Base-by-base conservation (phyloP, 2,888 invertebrate genomes). In the Notocelia uddmanniana region DNA sequence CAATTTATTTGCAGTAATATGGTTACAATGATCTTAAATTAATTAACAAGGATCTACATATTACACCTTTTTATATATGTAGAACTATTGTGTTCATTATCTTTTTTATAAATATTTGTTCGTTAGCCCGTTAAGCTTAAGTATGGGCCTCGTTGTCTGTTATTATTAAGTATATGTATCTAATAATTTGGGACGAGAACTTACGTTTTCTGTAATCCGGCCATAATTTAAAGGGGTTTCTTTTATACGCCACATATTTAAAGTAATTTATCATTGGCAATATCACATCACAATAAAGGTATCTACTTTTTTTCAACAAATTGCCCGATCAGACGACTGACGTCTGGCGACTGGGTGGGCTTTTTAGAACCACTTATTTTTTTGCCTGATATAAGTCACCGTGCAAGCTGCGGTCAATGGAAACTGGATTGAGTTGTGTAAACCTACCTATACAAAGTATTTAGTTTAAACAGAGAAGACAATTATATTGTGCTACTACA, bases 291-390 rank as follows among this genome's bases (percentile, higher is more conserved):
- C 21, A 31, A 13, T 19, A 26, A 26, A 15, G 34, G 15, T 52
- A 52, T 37, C 34, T 37, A 34, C n/a, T 54, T 63, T 63, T 63
- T 50, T 52, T 37, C 9, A 31, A 2, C n/a, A 21, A 18, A 23
- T 23, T 13, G 15, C 19, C 41, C 1, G 10, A 18, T 26, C 45
- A 62, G 23, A 59, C 18, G 18, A 10, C 31, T 19, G 2, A 34
- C 21, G 48, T 26, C 23, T 48, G 15, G 19, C 18, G 19, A 8
- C 54, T 54, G 26, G 55, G 26, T 55, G 26, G 15, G 23, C 52
- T 37, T 54, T 57, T 54, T 54, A 64, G 54, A 64, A 21, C 52
- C 54, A 54, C 23, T 64, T 54, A 37, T 21, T 37, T 64, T 23
- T 64, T 64, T 64, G 37, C 21, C 15, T 52, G 52, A 21, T 23